Evolutionary conservation across 2,888 invertebrate species (phyloP).

Genomic region (Clusia tigrina): DNA sequence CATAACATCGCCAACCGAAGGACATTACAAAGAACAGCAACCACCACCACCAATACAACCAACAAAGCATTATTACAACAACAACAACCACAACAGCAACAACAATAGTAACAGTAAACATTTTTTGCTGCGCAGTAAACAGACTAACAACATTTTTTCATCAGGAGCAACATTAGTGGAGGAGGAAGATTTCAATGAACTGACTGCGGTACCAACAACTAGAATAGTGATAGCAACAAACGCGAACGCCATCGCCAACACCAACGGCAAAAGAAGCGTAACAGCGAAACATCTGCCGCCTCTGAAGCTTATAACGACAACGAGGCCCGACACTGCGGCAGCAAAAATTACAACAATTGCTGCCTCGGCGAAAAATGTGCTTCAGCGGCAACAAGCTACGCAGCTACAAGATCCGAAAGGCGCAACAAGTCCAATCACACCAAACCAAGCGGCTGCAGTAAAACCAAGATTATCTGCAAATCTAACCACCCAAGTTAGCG

Average conservation of each 20-base stretch:
- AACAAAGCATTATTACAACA: conserved; percentile 23
- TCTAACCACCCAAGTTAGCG: conserved; percentile 35
- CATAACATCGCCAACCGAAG: conserved; percentile 60
- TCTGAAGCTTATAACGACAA: conserved; percentile 30
- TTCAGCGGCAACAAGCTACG: conserved; percentile 53
- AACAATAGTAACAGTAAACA: conserved; percentile 38
- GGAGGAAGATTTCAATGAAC: conserved; percentile 59
- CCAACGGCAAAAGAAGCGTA: conserved; percentile 15
- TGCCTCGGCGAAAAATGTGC: conserved; percentile 45
- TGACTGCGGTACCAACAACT: conserved; percentile 43
- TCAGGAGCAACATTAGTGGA: conserved; percentile 60
- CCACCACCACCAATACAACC: conserved; percentile 36
- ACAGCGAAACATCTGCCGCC: conserved; percentile 13
- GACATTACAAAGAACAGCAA: conserved; percentile 34
- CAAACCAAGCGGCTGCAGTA: conserved; percentile 29
- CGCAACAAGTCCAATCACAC: background rate
- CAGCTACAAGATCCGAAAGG: conserved; percentile 17
- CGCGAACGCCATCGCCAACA: conserved; percentile 25
- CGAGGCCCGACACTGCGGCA: background rate
- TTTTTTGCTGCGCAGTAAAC: conserved; percentile 36
- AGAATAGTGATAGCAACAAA: conserved; percentile 38
- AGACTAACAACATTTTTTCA: conserved; percentile 59
- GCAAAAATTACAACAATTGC: conserved; percentile 18
- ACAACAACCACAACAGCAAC: conserved; percentile 37
- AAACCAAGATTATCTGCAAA: conserved; percentile 32